These are phyloP conservation scores for Eriosoma lanigerum DNA, from an alignment of 1,140 invertebrate species.

Conservation along the genomic window DNA sequence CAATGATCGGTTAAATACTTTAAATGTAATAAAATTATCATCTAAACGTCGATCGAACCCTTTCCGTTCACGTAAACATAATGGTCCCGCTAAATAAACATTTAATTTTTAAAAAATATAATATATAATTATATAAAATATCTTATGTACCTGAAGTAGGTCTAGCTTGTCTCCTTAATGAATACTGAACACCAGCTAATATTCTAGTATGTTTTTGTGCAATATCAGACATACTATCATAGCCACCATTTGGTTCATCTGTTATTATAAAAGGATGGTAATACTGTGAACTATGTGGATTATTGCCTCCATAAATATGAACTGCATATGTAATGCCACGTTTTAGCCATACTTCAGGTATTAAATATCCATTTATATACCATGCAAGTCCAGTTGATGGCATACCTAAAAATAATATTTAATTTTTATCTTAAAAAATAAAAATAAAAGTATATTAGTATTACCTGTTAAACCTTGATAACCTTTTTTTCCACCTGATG, in stretches of 20 bases:
- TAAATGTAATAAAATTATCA: slow-evolving; percentile 76
- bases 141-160: slow-evolving; percentile 67
- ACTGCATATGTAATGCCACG: slow-evolving; percentile 84
- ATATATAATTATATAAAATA: neutral
- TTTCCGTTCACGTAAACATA: slow-evolving; percentile 73
- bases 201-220: slow-evolving; percentile 74
- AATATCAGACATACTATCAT: slow-evolving; percentile 71
- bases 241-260: slow-evolving; percentile 80
- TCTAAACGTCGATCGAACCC: slow-evolving; percentile 74
- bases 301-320: slow-evolving; percentile 75
- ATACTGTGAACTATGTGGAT: slow-evolving; percentile 80
- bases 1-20: slow-evolving; percentile 79
- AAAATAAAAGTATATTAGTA: no score
- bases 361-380: slow-evolving; percentile 86
- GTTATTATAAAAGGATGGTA: slow-evolving; percentile 94
- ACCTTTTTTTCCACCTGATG: slow-evolving; percentile 74
- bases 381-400: slow-evolving; percentile 67
- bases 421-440: neutral
- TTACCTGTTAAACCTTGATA: slow-evolving; percentile 75
- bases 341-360: slow-evolving; percentile 83
- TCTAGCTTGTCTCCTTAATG: slow-evolving; percentile 73
- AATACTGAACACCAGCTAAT: slow-evolving; percentile 83
- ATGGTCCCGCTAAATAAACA: slow-evolving; percentile 69
- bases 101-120: neutral
- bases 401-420: slow-evolving; percentile 58